Base-by-base conservation (phyloP, 1,140 invertebrate genomes). In the Asbolus verrucosus region DNA sequence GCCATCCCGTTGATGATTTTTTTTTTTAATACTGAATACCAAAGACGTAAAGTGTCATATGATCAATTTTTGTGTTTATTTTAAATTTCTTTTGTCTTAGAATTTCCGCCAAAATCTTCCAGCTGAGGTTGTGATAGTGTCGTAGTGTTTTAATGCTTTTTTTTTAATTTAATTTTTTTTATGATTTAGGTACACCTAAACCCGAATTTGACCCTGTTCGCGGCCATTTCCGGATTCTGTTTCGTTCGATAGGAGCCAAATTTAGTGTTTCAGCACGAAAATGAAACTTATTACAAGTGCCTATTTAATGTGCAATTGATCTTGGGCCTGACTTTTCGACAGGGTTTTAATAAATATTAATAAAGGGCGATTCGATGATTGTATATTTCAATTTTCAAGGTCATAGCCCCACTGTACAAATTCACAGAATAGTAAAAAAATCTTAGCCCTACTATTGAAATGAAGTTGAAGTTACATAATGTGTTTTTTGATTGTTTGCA, bases 31-130 rank as follows among this genome's bases (percentile, higher is more conserved):
- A 76, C 71, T 72, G 73, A 75, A 76, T 80, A 80, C 77, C 78
- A 80, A 80, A 80, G 77, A 80, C 73, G 63, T 66, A 38, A 69
- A 73, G 78, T 79, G 77, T 79, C 78, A 79, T 77, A 79, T 15
- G 24, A 60, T 61, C 31, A 61, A 30, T 33, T 46, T 19, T 69
- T 39, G 39, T 14, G 9, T 67, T 65, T 36, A 31, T 65, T 36
- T 71, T 69, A 73, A 73, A 73, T 75, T 71, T 70, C 43, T 70
- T 72, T 73, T 67, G 30, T 62, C 59, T n/a, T 62, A 46, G 67
- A 75, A 76, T 75, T 75, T 74, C 71, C 75, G 77, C 77, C 78
- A 79, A 79, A 78, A 78, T 80, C 78, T 81, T 81, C 78, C 78
- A 81, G 72, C 77, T 73, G 63, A 74, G 78, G 77, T 81, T 81